Base-by-base conservation (phyloP, 2,888 invertebrate species). In the Ethmia dodecea region DNA sequence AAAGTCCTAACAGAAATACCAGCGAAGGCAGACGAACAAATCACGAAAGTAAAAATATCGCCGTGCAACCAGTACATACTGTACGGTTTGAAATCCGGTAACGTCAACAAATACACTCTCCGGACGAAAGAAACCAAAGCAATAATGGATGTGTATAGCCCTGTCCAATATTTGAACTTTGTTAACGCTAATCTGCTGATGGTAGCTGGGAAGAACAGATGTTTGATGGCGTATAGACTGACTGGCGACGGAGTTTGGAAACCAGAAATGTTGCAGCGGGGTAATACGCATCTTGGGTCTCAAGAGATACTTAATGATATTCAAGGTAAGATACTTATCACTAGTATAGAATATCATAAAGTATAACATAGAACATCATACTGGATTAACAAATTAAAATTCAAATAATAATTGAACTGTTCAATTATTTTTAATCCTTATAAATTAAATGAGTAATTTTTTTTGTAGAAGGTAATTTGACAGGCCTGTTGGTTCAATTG, bases 31-130 rank as follows among this genome's bases (percentile, higher is more conserved):
- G 69, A 81, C 28, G 87, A 83, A 18, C 74, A 67, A 31, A 83
- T 89, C 31, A 81, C 77, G 1, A 60, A 61, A 3, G 64, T 89
- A 1, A 75, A 73, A 33, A 74, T 89, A 41, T 83, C 84, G 1
- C 78, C 87, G 0, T 81, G 88, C 60, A 88, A 87, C 45, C 80
- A 78, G 18, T 78, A 81, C 55, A 60, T 89, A 1, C 52, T 89
- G 6, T 89, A 86, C 52, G 81, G 86, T 0, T 71, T 86, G 0
- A 68, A 74, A 10, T 79, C 79, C 0, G 86, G 87, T 1, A 51
- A 52, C 0, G 77, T 89, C 0, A 73, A 71, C 24, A 70, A 79
- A 45, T 87, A 78, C 46, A 73, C 78, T 1, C 51, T 84, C 0
- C 57, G 72, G 0, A 70, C 71, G 1, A 83, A 84, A 36, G 73